Base-by-base conservation (phyloP, 2,113 vertebrate genomes). In the Mesocricetus auratus region DNA sequence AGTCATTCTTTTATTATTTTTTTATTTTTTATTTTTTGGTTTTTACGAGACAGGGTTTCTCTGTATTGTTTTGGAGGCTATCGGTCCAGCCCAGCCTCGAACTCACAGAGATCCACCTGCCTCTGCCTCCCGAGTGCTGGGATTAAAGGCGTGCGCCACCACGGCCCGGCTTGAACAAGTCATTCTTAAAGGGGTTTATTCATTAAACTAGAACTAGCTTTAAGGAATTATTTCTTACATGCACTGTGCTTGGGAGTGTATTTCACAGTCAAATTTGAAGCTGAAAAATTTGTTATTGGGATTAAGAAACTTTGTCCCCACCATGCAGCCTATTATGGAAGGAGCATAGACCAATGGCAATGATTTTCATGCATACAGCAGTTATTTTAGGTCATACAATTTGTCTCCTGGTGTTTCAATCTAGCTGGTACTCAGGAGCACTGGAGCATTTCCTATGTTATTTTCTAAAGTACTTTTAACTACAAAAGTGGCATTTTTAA, bases 221-320 rank as follows among this genome's bases (percentile, higher is more conserved):
- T 95, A 98, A 96, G 97, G 97, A 98, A 98, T 96, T 93, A 83
- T 98, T 98, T 98, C 97, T 98, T 98, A 95, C 97, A 93, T 5
- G 74, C 92, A 89, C 90, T 77, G 96, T 98, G 93, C 81, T 96
- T 95, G 94, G 81, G 95, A 89, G 29, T 95, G 62, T 77, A 96
- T 97, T 98, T 98, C 96, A 92, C 50, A 92, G 96, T 96, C 90
- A 82, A 97, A 98, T 96, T 98, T 98, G 95, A 75, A 97, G 97
- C 97, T 93, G 93, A 98, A 98, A 97, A 97, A 98, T 98, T 98
- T 98, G 95, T 98, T 98, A 94, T 86, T 94, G 97, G 97, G 98
- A 98, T 97, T 97, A 97, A 97, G 97, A 97, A 97, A 86, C 24
- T 56, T 36, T 98, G 92, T 94, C 94, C 91, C 1, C 29, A 96